phyloP scores from a whole-genome alignment of 2,113 vertebrate genomes.

The Nothoprocta perdicaria region DNA sequence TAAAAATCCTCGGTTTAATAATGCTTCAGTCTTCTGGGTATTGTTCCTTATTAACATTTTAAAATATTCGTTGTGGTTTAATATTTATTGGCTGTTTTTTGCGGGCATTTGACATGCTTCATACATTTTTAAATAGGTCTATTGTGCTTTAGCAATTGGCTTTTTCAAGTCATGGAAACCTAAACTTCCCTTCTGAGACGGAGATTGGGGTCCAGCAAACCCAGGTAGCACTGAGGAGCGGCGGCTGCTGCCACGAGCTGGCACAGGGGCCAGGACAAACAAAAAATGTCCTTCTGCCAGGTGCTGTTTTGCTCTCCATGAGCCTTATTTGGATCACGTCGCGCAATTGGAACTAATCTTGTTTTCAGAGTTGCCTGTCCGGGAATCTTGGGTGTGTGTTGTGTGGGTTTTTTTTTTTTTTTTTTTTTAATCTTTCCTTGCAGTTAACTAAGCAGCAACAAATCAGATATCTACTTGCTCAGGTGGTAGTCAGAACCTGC shows the following conservation, averaged over 20 bases:
- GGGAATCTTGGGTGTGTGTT: too few species aligned
- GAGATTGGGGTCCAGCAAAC: neutral
- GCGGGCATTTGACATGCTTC: neutral
- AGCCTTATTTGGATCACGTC: neutral
- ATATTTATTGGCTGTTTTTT: constrained; percentile 63
- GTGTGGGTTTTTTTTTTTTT: too few species aligned
- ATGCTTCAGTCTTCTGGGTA: neutral
- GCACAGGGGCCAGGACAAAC: neutral
- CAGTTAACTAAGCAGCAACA: neutral
- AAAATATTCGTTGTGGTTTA: constrained; percentile 55
- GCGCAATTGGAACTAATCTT: neutral
- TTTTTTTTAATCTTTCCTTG: neutral
- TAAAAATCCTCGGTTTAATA: neutral
- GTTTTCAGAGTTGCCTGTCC: neutral
- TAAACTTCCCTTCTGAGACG: neutral
- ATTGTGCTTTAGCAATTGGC: constrained; percentile 12
- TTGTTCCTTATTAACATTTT: constrained; percentile 7
- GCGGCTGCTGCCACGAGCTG: neutral
- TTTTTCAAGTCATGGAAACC: neutral
- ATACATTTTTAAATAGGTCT: constrained; percentile 28
- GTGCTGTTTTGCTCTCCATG: neutral
- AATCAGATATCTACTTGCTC: neutral
- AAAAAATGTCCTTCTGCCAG: neutral
- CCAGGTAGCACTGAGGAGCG: neutral
- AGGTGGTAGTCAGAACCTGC: neutral